These are phyloP conservation scores for Malaclemys terrapin DNA, from an alignment of 2,113 vertebrate species.

Conservation along the genomic window DNA sequence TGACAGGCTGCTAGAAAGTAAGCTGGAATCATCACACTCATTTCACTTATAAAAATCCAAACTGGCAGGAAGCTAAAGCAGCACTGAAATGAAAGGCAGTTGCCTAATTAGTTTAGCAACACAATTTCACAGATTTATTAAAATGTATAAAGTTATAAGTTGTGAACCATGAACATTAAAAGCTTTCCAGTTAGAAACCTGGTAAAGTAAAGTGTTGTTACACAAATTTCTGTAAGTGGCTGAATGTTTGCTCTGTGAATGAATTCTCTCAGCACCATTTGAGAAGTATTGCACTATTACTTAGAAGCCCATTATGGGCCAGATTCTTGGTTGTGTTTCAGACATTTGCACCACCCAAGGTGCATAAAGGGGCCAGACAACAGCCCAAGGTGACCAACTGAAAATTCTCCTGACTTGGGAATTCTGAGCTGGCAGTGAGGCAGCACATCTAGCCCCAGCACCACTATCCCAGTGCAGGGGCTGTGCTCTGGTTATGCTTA, in stretches of 20 bases:
- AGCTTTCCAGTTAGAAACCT: slow-evolving; percentile 27
- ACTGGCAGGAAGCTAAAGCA: slow-evolving; percentile 31
- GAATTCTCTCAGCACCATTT: not conserved
- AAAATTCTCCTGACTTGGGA: not conserved
- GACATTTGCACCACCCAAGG: not conserved
- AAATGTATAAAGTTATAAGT: not conserved
- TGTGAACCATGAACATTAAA: slow-evolving; percentile 20
- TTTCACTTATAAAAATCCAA: slow-evolving; percentile 65
- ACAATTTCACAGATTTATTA: slow-evolving; percentile 31
- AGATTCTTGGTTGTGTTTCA: not conserved
- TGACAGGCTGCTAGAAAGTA: slow-evolving; percentile 40
- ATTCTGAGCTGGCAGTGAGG: not conserved
- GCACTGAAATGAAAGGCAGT: slow-evolving; percentile 40
- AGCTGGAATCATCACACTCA: slow-evolving; percentile 38
- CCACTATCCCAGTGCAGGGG: not conserved
- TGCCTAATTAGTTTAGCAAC: slow-evolving; percentile 47
- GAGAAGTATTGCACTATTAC: not conserved
- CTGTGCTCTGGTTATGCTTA: not conserved
- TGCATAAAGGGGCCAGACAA: not conserved
- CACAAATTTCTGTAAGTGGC: not conserved
- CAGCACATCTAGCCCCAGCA: rapidly evolving
- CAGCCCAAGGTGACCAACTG: not conserved
- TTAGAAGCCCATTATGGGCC: not conserved
- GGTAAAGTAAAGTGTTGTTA: not conserved
- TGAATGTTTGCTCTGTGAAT: not conserved